A percentile compares a stretch with the other conserved stretches of the same genome.
These are phyloP conservation scores for Microplitis manilae DNA, from an alignment of 2,888 invertebrate species.

Conservation along the genomic window DNA sequence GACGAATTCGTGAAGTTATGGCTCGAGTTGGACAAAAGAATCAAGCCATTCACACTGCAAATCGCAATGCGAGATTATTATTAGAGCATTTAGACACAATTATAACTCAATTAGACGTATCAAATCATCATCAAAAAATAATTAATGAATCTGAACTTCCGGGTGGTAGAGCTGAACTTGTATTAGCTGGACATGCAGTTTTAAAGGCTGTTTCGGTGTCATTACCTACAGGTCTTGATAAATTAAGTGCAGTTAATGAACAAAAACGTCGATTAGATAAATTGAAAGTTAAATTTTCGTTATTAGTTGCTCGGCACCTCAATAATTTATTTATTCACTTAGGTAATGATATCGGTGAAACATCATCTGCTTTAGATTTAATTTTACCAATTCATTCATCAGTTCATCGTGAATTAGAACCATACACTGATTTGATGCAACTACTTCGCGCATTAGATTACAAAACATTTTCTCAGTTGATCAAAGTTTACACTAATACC, in stretches of 20 bases:
- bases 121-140: slow-evolving; percentile 78
- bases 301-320: slow-evolving; percentile 88
- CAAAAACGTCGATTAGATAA: slow-evolving; percentile 85
- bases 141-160: slow-evolving; percentile 83
- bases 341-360: slow-evolving; percentile 82
- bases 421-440: slow-evolving; percentile 92
- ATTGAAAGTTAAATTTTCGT: slow-evolving; percentile 84
- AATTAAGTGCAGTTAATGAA: slow-evolving; percentile 84
- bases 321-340: slow-evolving; percentile 96
- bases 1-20: slow-evolving; percentile 90
- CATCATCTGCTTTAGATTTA: slow-evolving; percentile 73
- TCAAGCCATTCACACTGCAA: slow-evolving; percentile 87
- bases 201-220: slow-evolving; percentile 79
- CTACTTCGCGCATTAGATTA: slow-evolving; percentile 92
- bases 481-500: slow-evolving; percentile 86
- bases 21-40: slow-evolving; percentile 94
- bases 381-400: slow-evolving; percentile 83
- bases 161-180: slow-evolving; percentile 77
- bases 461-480: slow-evolving; percentile 85
- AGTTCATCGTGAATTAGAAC: slow-evolving; percentile 89
- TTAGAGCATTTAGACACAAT: slow-evolving; percentile 85
- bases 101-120: slow-evolving; percentile 82
- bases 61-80: slow-evolving; percentile 86
- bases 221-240: slow-evolving; percentile 65
- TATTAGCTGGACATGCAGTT: slow-evolving; percentile 82